Base-by-base conservation (phyloP, 2,113 vertebrate species). In the Oreochromis niloticus region DNA sequence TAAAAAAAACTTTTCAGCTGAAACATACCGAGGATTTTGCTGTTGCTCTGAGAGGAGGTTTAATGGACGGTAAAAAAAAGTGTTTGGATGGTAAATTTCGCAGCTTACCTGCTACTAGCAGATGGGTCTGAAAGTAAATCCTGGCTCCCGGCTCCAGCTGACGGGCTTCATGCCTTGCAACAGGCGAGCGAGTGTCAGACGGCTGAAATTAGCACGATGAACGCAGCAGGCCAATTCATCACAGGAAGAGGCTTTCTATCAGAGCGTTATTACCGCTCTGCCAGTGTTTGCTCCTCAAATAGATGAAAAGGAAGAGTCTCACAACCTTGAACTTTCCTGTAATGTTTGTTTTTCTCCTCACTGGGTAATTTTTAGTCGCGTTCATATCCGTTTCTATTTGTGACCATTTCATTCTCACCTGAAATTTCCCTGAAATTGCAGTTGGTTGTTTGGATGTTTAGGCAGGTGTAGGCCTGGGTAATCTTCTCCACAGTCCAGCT, bases 151-250 rank as follows among this genome's bases (percentile, higher is more conserved):
- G 79, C 83, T 81, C 11, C 10, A 14, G 57, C 66, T 84, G 81
- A 85, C 11, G 4, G 84, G 87, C 43, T 46, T 85, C 56, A 6
- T 39, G 61, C 13, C 61, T 61, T 68, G 84, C 59, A 50, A 56
- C 59, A 85, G 87, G 89, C 34, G 14, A 43, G 46, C 24, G 4
- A 81, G 79, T 36, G 48, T 85, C 86, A 52, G 85, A 59, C 34
- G 55, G 57, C 73, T 78, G 86, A 80, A 78, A 90, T 93, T 78
- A 87, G 83, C 80, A 61, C 68, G 85, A 92, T 55, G 83, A 59
- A 86, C 81, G 87, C 52, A 68, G 57, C 84, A 7, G 17, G 17
- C 34, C 14, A 79, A 19, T 92, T 88, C 66, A 85, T 93, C 89
- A 56, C 7, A 43, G 71, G 43, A 57, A 84, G 66, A 80, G 80